Conservation (phyloP, 2,797 vertebrate species). For the Calcarius lapponicus region DNA sequence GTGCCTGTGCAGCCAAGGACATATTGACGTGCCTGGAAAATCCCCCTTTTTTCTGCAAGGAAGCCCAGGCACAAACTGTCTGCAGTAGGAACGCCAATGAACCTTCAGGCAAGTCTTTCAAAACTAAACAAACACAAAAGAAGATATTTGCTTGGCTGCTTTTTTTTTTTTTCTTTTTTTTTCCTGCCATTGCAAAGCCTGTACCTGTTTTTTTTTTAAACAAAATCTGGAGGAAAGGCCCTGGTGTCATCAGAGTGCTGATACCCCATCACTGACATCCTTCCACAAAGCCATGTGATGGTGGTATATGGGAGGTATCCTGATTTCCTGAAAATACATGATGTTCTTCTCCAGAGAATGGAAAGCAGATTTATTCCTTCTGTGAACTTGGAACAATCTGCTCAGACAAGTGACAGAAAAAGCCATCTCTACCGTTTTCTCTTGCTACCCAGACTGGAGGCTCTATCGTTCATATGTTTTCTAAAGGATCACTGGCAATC, state of each 20-base stretch:
- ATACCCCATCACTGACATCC: neutral
- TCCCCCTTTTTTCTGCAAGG: neutral
- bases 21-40: constrained; percentile 59
- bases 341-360: constrained; percentile 2
- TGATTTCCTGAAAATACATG: constrained; percentile 39
- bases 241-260: neutral
- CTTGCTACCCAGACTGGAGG: neutral
- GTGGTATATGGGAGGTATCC: neutral
- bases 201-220: neutral
- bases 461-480: fast-evolving
- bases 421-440: neutral
- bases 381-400: constrained; percentile 18
- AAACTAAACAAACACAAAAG: constrained; percentile 45
- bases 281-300: neutral
- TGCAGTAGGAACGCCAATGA: constrained; percentile 36
- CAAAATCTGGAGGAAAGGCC: neutral
- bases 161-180: neutral
- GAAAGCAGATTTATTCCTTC: constrained; percentile 41
- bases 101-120: constrained; percentile 56
- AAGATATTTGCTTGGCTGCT: constrained; percentile 5
- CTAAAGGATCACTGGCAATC: neutral
- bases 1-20: constrained; percentile 52
- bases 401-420: constrained; percentile 14
- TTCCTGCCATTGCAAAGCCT: neutral
- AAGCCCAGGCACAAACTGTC: constrained; percentile 54